phyloP scores from a whole-genome alignment of 2,113 vertebrate species.

The Trachemys scripta region DNA sequence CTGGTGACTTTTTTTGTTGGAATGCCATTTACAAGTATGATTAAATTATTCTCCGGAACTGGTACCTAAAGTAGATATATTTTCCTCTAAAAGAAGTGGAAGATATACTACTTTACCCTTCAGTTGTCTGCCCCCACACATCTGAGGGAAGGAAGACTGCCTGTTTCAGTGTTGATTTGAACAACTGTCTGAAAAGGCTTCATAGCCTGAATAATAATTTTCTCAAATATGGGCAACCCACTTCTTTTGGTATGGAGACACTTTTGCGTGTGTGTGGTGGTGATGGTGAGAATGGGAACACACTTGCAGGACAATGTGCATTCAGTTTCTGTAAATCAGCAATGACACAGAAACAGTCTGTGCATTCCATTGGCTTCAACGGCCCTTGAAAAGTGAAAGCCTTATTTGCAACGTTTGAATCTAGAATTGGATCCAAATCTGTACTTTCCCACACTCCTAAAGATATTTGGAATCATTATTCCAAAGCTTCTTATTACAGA shows the following conservation, averaged over 20 bases:
- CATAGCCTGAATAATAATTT: background rate
- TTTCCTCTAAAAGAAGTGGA: conserved; percentile 10
- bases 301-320: background rate
- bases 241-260: background rate
- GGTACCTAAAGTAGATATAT: conserved; percentile 13
- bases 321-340: background rate
- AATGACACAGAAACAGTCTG: accelerated
- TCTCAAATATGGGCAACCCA: background rate
- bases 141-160: background rate
- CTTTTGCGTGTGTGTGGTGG: background rate
- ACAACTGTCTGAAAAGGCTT: background rate
- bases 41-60: conserved; percentile 22
- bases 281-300: background rate
- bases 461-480: background rate
- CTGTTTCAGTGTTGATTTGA: conserved; percentile 18
- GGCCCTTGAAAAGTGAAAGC: background rate
- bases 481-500: background rate
- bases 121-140: background rate
- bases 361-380: background rate
- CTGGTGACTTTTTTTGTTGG: conserved; percentile 9
- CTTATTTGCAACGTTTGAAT: background rate
- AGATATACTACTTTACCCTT: conserved; percentile 40
- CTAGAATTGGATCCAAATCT: background rate
- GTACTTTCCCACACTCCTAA: background rate
- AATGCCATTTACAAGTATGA: conserved; percentile 32